Evolutionary conservation across 2,113 vertebrate species (phyloP), one percentile per base, ranked within the genome.

Genomic region (Sylvilagus bachmani): DNA sequence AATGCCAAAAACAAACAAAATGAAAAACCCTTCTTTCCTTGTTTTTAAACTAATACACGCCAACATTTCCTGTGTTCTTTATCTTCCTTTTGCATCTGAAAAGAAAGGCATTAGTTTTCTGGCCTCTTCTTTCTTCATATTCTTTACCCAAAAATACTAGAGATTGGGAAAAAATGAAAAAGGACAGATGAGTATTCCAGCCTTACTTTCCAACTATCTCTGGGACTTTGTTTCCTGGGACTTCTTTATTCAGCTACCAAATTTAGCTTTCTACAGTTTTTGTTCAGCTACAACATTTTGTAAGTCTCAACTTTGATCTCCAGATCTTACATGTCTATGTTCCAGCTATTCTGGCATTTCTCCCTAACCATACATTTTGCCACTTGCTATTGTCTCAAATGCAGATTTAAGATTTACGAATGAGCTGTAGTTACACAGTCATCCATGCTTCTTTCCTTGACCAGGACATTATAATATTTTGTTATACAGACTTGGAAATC

Each of bases 381-480:
- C 17, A 77, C 7, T 67, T 91, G 29, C 58, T 88, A 49, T 62
- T 86, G 55, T 6, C 14, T 87, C 85, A 86, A 69, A 83, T 7
- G 79, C n/a, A 90, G 86, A 90, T 86, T 82, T 93, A 83, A 83
- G 88, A 89, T 17, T 61, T 73, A 33, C 69, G 14, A 81, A n/a
- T 89, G 61, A 58, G 8, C 36, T 94, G n/a, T 85, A 25, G 4
- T 3, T 62, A 61, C 5, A n/a, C 1, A 75, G 38, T 3, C 7
- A 38, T 44, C 86, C 19, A 51, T 58, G 6, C 51, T 61, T 51
- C 51, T 61, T 51, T 91, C 8, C 17, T 27, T 53, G 62, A 86
- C 58, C 36, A 44, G 70, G 13, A 82, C 0, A 7, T 49, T 12
- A 29, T 58, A 83, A 81, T 62, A 86, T 71, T 79, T 24, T 31